Evolutionary conservation across 2,888 invertebrate species (phyloP).

Genomic region (Macrosoma leucophasiata): DNA sequence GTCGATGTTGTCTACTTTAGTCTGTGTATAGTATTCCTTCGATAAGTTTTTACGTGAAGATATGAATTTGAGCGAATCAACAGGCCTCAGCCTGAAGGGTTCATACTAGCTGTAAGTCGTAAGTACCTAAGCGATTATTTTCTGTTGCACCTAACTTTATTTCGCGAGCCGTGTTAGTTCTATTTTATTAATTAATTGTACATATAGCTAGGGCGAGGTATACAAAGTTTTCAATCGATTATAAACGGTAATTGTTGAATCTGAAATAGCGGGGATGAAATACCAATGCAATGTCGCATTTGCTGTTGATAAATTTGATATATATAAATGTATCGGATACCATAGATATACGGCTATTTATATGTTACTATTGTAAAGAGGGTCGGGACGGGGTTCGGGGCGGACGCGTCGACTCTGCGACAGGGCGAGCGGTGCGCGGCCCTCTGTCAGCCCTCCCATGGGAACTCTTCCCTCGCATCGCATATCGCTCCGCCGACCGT

Average conservation of each 20-base stretch:
- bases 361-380: slow-evolving; percentile 45
- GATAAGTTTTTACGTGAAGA: slow-evolving; percentile 61
- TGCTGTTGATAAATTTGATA: slow-evolving; percentile 43
- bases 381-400: slow-evolving; percentile 33
- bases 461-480: slow-evolving; percentile 54
- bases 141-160: slow-evolving; percentile 66
- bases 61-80: slow-evolving; percentile 71
- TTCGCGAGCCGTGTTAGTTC: slow-evolving; percentile 65
- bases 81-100: slow-evolving; percentile 59
- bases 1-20: slow-evolving; percentile 68
- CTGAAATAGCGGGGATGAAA: slow-evolving; percentile 38
- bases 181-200: slow-evolving; percentile 60
- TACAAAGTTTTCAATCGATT: slow-evolving; percentile 53
- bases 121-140: slow-evolving; percentile 60
- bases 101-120: slow-evolving; percentile 63
- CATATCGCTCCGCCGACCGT: slow-evolving; percentile 41
- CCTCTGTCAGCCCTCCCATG: slow-evolving; percentile 8
- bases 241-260: slow-evolving; percentile 61
- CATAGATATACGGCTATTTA: slow-evolving; percentile 54
- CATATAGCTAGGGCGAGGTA: slow-evolving; percentile 68
- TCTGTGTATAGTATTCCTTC: slow-evolving; percentile 71
- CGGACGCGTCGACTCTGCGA: slow-evolving; percentile 24
- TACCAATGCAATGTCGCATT: slow-evolving; percentile 55
- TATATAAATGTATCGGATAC: slow-evolving; percentile 44
- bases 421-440: too few species aligned